Evolutionary conservation across 2,797 vertebrate genomes (phyloP), one percentile per base, ranked within the genome.

Genomic region (Hyperoplus immaculatus): DNA sequence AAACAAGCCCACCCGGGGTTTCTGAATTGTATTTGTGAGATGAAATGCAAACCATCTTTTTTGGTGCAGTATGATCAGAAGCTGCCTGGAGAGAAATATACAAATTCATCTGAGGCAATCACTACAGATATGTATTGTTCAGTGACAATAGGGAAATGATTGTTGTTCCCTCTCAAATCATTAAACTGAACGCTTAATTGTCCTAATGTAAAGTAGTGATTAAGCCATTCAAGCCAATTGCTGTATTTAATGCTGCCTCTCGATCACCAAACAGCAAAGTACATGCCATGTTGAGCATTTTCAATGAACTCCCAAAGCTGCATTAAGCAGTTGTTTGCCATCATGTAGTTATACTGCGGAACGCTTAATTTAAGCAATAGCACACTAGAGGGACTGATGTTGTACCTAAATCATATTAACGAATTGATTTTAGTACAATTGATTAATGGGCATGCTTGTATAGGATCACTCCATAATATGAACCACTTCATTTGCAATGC

Each of bases 21-120:
- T 67, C 43, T 51, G 36, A 54, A 57, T 58, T 51, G 55, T 47
- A 56, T 57, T 58, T 56, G 45, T 57, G 38, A 47, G 45, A 79
- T 73, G 49, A 82, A 80, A 85, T 83, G 77, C 72, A 68, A 86
- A 87, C 86, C 0, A 15, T 45, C 56, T 87, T 83, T 60, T 75
- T 85, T 87, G 84, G 61, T 87, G 8, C 10, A 10, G 43, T 46
- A n/a, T 8, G 14, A 10, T 21, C 59, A 81, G 51, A 82, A 47
- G 63, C 69, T 77, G 73, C 10, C 12, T 36, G 13, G 13, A 61
- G 61, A 36, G 72, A 60, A 82, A 84, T 75, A 76, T 77, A 49
- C n/a, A 81, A 81, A 82, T 64, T 63, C 71, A 72, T 54, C 66
- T 47, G 57, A 51, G 43, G 62, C 72, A 51, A 42, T 79, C 50